Base-by-base conservation (phyloP, 2,888 invertebrate species). In the Tryphoninae sp. region DNA sequence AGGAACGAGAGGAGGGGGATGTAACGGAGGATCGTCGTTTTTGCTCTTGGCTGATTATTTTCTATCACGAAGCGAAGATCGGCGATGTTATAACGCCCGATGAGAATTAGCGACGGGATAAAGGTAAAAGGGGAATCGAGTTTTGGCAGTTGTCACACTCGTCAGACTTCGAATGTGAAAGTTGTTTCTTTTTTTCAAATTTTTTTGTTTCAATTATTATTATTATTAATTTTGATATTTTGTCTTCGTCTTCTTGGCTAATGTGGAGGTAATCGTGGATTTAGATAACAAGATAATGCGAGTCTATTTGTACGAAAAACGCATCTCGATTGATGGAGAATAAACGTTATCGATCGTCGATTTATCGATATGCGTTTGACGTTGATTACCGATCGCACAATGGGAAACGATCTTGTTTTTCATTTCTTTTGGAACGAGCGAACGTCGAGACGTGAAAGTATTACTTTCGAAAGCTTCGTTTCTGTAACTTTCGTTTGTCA, bases 361-460 rank as follows among this genome's bases (percentile, higher is more conserved):
- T 53, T 26, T 16, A 1, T 3, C 33, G 61, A 61, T 40, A 61
- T 61, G 61, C 26, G 13, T 6, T 33, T 7, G 4, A 33, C 33
- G 6, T 33, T 6, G 33, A 26, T 19, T 1, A 26, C 13, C 55
- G 55, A 58, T 58, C 19, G 16, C 22, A 33, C 55, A 7, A 53
- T 53, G 26, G 23, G 40, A n/a, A 6, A 55, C 55, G 23, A 65
- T 74, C 23, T 59, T 55, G 13, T 23, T 19, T 59, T 59, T 19
- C 67, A 16, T 55, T 19, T 19, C 55, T 19, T 55, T 55, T 55
- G 19, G 9, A 33, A 49, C 33, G 7, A 33, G 33, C 33, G 33
- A 33, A 33, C 6, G 58, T 72, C 40, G 23, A 23, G n/a, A 33
- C 33, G 65, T 59, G 72, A 72, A 78, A 78, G 65, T 78, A 53